Conservation (phyloP, 1,140 invertebrate species). For the Drosophila suzukii region DNA sequence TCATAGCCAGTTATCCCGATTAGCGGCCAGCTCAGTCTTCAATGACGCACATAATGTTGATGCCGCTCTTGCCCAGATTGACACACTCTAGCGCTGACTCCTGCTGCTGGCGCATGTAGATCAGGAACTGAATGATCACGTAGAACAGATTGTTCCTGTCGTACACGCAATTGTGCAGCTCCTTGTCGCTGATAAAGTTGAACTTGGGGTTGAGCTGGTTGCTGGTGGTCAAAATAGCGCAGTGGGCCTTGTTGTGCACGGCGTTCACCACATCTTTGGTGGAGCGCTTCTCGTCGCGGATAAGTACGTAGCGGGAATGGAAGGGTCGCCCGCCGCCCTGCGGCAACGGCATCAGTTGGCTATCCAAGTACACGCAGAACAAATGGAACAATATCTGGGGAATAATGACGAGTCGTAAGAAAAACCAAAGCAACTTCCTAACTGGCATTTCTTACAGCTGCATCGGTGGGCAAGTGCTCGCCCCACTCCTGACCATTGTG, state of each 20-base stretch:
- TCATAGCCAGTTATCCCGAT: not conserved
- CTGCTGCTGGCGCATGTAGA: slow-evolving; percentile 90
- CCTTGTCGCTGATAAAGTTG: slow-evolving; percentile 84
- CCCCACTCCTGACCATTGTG: slow-evolving; percentile 92
- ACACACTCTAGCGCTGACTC: slow-evolving; percentile 91
- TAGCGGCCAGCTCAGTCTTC: slow-evolving; percentile 84
- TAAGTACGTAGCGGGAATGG: slow-evolving; percentile 85
- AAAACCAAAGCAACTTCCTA: not conserved
- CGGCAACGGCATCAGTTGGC: slow-evolving; percentile 90
- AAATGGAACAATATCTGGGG: slow-evolving; percentile 92
- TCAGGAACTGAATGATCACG: slow-evolving; percentile 91
- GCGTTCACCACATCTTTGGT: slow-evolving; percentile 84
- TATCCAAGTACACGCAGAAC: slow-evolving; percentile 92
- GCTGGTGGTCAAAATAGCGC: slow-evolving; percentile 74
- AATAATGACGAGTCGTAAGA: not conserved
- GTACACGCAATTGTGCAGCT: slow-evolving; percentile 85
- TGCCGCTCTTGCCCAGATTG: slow-evolving; percentile 91
- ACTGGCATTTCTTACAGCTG: slow-evolving; percentile 86
- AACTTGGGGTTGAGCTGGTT: slow-evolving; percentile 79
- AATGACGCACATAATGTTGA: slow-evolving; percentile 92
- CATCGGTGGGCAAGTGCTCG: slow-evolving; percentile 91
- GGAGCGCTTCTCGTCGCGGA: slow-evolving; percentile 79
- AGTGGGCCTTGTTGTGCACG: slow-evolving; percentile 79
- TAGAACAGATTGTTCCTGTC: slow-evolving; percentile 94
- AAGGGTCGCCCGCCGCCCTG: slow-evolving; percentile 92